These are phyloP conservation scores for Engraulis encrasicolus DNA, from an alignment of 2,113 vertebrate genomes.

Conservation along the genomic window DNA sequence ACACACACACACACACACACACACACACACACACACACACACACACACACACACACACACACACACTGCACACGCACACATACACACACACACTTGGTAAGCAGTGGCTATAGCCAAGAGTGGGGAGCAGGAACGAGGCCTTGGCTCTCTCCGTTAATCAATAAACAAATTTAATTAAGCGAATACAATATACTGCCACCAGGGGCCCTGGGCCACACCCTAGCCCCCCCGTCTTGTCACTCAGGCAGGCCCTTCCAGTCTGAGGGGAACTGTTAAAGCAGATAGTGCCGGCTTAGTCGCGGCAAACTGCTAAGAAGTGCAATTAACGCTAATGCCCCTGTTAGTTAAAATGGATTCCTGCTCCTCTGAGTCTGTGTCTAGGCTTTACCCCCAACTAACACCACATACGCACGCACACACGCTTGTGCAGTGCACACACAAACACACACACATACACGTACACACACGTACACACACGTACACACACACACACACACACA, in stretches of 20 bases:
- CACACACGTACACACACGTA: too few species aligned
- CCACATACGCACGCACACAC: too few species aligned
- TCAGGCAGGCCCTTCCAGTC: conserved; percentile 35
- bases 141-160: conserved; percentile 49
- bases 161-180: conserved; percentile 64
- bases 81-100: neutral
- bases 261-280: conserved; percentile 53
- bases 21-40: too few species aligned
- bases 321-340: conserved; percentile 56
- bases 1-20: too few species aligned
- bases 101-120: conserved; percentile 47
- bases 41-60: too few species aligned
- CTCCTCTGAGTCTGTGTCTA: conserved; percentile 21
- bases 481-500: too few species aligned
- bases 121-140: conserved; percentile 46
- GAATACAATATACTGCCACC: conserved; percentile 56
- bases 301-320: conserved; percentile 50
- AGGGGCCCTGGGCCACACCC: too few species aligned
- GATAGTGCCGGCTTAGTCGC: conserved; percentile 54
- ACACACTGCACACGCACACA: too few species aligned
- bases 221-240: conserved; percentile 12
- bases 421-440: too few species aligned
- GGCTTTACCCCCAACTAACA: neutral
- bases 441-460: too few species aligned
- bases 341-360: conserved; percentile 58